These are phyloP conservation scores for Sebastes fasciatus DNA, from an alignment of 2,113 vertebrate species.

Conservation along the genomic window DNA sequence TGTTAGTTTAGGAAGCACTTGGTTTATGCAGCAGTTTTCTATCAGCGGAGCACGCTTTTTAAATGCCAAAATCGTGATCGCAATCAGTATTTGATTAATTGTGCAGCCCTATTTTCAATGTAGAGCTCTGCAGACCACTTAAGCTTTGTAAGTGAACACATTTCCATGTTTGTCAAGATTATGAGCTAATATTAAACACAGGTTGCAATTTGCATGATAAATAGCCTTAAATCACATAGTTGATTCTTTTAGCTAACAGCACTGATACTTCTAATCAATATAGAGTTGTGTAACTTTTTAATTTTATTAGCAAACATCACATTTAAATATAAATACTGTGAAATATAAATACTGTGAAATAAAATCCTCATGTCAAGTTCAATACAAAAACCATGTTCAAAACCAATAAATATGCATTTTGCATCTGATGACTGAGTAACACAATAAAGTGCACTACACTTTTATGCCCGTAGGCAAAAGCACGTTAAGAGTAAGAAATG, in stretches of 20 bases:
- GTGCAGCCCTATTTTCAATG: background rate
- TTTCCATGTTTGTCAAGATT: background rate
- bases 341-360: slow-evolving; percentile 35
- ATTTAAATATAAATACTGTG: slow-evolving; percentile 51
- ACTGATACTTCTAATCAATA: background rate
- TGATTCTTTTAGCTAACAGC: background rate
- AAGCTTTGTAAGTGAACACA: slow-evolving; percentile 1
- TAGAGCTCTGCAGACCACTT: background rate
- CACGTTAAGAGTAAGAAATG: slow-evolving; percentile 25
- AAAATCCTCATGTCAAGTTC: slow-evolving; percentile 22
- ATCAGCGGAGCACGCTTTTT: background rate
- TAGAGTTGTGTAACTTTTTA: background rate
- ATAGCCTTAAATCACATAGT: background rate
- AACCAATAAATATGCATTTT: slow-evolving; percentile 51
- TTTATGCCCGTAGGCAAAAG: slow-evolving; percentile 13
- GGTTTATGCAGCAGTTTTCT: no score
- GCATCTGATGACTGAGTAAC: slow-evolving; percentile 31
- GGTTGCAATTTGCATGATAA: background rate
- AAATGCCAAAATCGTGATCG: no score
- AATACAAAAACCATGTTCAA: slow-evolving; percentile 50
- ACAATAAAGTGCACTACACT: slow-evolving; percentile 9
- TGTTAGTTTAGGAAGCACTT: no score
- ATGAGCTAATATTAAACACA: background rate
- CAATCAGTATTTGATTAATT: no score
- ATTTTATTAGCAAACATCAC: slow-evolving; percentile 67